Evolutionary conservation across 2,797 vertebrate genomes (phyloP), one percentile per base, ranked within the genome.

Genomic region (Thunnus albacares): DNA sequence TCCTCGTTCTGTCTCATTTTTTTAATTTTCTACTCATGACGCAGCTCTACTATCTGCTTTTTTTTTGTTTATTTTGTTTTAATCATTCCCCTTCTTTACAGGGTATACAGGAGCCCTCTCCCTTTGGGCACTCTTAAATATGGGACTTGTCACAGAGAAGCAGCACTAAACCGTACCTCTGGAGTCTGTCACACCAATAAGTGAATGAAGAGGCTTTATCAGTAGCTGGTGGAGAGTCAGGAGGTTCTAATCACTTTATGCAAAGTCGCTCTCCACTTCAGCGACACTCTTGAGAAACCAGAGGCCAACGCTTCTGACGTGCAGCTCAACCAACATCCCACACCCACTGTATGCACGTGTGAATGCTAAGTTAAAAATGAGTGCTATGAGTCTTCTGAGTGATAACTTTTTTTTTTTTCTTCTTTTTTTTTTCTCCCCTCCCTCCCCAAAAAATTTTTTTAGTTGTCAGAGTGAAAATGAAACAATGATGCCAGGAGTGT

Each of bases 61-160:
- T 53, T 33, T 6, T 33, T 33, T 33, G 5, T 7, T 7, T n/a
- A n/a, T 33, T 3, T 45, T 13, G 15, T 14, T 15, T 51, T 11
- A 57, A 65, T 38, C 10, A 4, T 81, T 20, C 66, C 12, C 55
- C 30, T 84, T 71, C 66, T 18, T 95, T 94, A 20, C 96, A 99
- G 98, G 97, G 97, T 96, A 97, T 98, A 96, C 97, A 98, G 84
- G 98, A 97, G 95, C 97, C 98, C 94, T 99, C 96, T 95, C 97
- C 97, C 89, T 99, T 98, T 90, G 97, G 97, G 95, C 97, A 98
- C 95, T 99, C 97, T 96, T 99, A 98, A 97, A 93, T 79, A 84
- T 79, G 94, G 92, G 95, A 96, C 95, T 96, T 95, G 93, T 94
- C 77, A 89, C 80, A 81, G 94, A 94, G 95, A 95, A 92, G 95